Percentiles rank a stretch among this genome's conserved stretches.
Evolutionary conservation across 2,888 invertebrate species (phyloP).

Genomic region (Chromoteleia sp.): DNA sequence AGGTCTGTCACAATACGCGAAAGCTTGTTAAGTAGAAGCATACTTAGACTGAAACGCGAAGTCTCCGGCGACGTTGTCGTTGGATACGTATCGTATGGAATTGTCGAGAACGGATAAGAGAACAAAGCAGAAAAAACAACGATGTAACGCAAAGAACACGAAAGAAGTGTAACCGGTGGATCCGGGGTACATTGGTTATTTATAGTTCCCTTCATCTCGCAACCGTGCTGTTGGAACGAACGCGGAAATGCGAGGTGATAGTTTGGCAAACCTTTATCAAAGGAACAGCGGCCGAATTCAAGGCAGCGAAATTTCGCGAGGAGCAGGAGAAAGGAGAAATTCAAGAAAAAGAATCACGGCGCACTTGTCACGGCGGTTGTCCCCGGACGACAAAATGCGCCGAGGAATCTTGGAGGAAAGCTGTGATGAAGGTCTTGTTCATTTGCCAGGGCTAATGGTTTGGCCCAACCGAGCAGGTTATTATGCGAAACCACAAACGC

Average conservation of each 20-base stretch:
- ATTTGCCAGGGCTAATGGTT: constrained; percentile 76
- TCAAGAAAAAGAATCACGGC: constrained; percentile 29
- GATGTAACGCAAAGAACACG: background rate
- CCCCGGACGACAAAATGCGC: constrained; percentile 20
- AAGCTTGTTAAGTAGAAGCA: constrained; percentile 84
- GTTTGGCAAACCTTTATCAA: background rate
- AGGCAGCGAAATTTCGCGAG: background rate
- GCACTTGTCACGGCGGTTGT: constrained; percentile 58
- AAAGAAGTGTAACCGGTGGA: constrained; percentile 1
- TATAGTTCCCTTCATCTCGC: background rate
- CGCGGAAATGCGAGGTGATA: constrained; percentile 8
- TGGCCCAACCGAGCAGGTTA: constrained; percentile 78
- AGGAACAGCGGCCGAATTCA: background rate
- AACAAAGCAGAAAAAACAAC: constrained; percentile 47
- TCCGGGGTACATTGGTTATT: constrained; percentile 11
- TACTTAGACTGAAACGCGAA: constrained; percentile 81
- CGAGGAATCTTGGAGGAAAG: constrained; percentile 23
- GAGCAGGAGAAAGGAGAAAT: constrained; percentile 3
- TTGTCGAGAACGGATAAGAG: constrained; percentile 48
- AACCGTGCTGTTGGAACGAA: too few relatives aligned
- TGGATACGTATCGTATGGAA: constrained; percentile 64
- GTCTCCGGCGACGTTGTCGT: constrained; percentile 63
- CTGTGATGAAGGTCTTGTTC: constrained; percentile 71
- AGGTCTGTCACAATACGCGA: constrained; percentile 82
- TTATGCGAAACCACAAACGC: constrained; percentile 82